A percentile compares a stretch with the other conserved stretches of the same genome.
Conservation (phyloP, 2,888 invertebrate genomes). For the Zygaena filipendulae region DNA sequence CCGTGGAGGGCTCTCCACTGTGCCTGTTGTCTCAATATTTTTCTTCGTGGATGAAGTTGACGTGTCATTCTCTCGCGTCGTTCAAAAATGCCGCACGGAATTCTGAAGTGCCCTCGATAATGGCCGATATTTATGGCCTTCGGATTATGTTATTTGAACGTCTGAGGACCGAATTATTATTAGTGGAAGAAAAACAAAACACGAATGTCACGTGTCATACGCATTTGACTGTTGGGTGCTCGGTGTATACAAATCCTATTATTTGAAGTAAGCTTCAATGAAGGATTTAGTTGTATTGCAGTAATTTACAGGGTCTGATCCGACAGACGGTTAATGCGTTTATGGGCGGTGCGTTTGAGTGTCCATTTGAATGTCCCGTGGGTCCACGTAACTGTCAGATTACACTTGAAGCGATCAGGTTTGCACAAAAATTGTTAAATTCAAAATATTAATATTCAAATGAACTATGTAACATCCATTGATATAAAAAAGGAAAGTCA, state of each 20-base stretch:
- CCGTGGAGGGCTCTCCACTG: slow-evolving; percentile 49
- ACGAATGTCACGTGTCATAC: slow-evolving; percentile 30
- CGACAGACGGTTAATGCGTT: slow-evolving; percentile 50
- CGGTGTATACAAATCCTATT: too few relatives aligned
- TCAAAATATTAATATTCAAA: too few relatives aligned
- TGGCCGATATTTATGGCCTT: slow-evolving; percentile 63
- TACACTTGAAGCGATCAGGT: slow-evolving; percentile 20
- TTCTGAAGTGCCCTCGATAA: slow-evolving; percentile 61
- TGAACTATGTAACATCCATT: too few relatives aligned
- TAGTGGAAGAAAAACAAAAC: slow-evolving; percentile 41
- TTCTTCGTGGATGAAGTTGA: slow-evolving; percentile 60
- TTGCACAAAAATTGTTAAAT: too few relatives aligned
- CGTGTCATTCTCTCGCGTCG: slow-evolving; percentile 55
- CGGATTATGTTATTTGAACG: slow-evolving; percentile 59
- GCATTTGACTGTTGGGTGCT: slow-evolving; percentile 12
- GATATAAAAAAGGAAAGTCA: too few relatives aligned
- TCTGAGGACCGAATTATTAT: slow-evolving; percentile 43
- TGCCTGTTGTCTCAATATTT: slow-evolving; percentile 66
- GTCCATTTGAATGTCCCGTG: slow-evolving; percentile 27
- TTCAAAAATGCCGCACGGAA: slow-evolving; percentile 59
- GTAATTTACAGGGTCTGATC: too few relatives aligned
- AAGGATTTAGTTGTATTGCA: too few relatives aligned
- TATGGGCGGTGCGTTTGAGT: slow-evolving; percentile 48
- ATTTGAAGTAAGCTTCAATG: too few relatives aligned
- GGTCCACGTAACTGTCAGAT: slow-evolving; percentile 29